Base-by-base conservation (phyloP, 2,113 vertebrate species). In the Thamnaconus septentrionalis region DNA sequence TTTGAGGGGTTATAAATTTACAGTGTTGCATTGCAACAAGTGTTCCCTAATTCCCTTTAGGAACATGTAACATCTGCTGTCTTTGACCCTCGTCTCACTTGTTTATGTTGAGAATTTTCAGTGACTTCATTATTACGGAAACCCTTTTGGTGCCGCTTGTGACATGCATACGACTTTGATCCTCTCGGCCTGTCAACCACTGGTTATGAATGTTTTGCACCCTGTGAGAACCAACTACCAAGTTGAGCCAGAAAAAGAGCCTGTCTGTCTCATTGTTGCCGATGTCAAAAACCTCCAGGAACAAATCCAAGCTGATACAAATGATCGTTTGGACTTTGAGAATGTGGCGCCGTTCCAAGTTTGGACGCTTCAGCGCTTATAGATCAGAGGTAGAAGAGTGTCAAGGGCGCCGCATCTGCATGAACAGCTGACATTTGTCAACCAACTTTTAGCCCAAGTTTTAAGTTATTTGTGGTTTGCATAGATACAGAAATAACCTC, bases 291-390 rank as follows among this genome's bases (percentile, higher is more conserved):
- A 81, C 71, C 57, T 87, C 80, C 72, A 77, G 79, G 79, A 87
- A 82, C 77, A 49, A 59, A 5, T 90, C 84, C 85, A 90, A 87
- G 64, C 56, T 67, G 66, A 74, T 76, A 80, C 85, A 87, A 87
- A 77, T 76, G 75, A 79, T 83, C 82, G 70, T 75, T 81, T 73
- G 69, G 78, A 70, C 64, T 78, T 18, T 61, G 56, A 56, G 73
- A 78, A 69, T 47, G 50, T 39, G 58, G 78, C 74, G 48, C 73
- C 56, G 56, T 61, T 80, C 80, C 71, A 79, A 43, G 64, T 81
- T 84, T 88, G 82, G 79, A 88, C 75, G 75, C 80, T 61, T 61
- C 47, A 8, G 48, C 62, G 42, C 41, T 73, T 49, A 51, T 67
- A 77, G 76, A 75, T 74, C 64, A 53, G 61, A 41, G 54, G 66